Evolutionary conservation across 2,113 vertebrate genomes (phyloP).

Genomic region (Megaceryle torquata): DNA sequence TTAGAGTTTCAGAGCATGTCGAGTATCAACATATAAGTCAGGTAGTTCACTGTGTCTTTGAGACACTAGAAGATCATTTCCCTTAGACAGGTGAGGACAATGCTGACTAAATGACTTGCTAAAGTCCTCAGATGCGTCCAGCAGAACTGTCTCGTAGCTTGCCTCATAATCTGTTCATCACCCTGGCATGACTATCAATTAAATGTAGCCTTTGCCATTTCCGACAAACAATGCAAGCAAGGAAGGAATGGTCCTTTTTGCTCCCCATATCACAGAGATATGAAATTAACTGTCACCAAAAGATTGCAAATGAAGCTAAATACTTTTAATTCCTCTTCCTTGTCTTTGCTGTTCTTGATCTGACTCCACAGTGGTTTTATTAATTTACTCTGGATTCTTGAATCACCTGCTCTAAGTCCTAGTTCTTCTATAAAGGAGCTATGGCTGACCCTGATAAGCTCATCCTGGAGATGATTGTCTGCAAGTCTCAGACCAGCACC

Average conservation of each 20-base stretch:
- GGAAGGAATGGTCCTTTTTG: neutral
- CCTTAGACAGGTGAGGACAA: neutral
- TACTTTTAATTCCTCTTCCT: neutral
- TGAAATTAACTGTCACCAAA: neutral
- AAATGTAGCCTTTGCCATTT: neutral
- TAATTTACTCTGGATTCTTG: conserved; percentile 42
- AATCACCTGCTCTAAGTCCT: conserved; percentile 4
- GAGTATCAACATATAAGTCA: neutral
- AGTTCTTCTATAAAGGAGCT: neutral
- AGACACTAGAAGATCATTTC: neutral
- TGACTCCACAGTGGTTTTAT: neutral
- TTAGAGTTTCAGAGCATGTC: neutral
- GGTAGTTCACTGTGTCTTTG: neutral
- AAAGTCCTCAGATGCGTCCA: neutral
- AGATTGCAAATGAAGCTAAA: neutral
- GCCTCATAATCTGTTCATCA: neutral
- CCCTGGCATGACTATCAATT: neutral
- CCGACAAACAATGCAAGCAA: neutral
- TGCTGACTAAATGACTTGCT: conserved; percentile 1
- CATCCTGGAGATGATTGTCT: conserved; percentile 1
- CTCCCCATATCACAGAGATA: neutral
- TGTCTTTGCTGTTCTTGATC: neutral
- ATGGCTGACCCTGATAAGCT: conserved; percentile 6
- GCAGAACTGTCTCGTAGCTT: neutral
- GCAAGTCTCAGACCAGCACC: neutral